These are phyloP conservation scores for Pseudochirops corinnae DNA, from an alignment of 2,797 vertebrate genomes.

Conservation along the genomic window DNA sequence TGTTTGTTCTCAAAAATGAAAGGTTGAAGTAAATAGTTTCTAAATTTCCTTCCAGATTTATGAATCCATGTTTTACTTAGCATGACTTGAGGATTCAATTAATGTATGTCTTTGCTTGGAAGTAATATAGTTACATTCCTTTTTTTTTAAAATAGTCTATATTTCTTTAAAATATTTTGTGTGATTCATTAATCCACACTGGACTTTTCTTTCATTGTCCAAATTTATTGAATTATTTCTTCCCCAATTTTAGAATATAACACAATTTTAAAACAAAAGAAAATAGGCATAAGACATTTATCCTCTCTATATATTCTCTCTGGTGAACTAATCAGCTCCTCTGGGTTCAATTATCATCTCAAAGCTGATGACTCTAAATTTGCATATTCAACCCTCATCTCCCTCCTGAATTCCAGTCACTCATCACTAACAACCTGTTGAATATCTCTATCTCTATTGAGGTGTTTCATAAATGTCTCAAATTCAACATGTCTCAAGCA, in stretches of 20 bases:
- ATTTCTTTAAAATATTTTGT: neutral
- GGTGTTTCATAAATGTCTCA: neutral
- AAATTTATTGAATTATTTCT: neutral
- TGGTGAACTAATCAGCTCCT: neutral
- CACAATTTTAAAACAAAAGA: neutral
- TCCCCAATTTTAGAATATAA: neutral
- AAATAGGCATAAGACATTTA: neutral
- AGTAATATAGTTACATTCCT: neutral
- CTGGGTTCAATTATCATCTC: neutral
- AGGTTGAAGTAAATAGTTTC: neutral
- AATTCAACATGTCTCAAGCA: neutral
- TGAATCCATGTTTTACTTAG: neutral
- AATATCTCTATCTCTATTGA: neutral
- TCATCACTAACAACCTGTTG: neutral
- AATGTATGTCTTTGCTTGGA: neutral
- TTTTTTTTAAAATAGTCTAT: neutral
- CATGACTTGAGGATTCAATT: neutral
- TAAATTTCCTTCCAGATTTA: neutral
- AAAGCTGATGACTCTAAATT: neutral
- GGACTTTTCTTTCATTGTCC: neutral
- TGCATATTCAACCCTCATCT: neutral
- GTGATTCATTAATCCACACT: neutral
- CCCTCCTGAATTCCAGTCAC: neutral
- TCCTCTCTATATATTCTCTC: too few relatives aligned
- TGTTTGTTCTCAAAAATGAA: neutral